Conservation (phyloP, 2,797 vertebrate species). For the Xenops minutus region DNA sequence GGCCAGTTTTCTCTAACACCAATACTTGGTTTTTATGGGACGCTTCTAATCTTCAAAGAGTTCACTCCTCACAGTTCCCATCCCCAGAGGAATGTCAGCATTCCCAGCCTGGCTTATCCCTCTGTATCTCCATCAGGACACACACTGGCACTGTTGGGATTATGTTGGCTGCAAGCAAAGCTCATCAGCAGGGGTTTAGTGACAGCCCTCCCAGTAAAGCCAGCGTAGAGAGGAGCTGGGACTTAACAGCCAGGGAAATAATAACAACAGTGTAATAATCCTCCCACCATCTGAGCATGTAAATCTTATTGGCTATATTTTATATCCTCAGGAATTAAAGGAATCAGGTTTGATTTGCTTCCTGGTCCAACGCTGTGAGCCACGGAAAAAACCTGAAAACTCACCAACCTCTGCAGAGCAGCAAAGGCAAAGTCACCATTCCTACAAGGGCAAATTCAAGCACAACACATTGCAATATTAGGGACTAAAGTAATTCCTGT, state of each 20-base stretch:
- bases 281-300: neutral
- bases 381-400: neutral
- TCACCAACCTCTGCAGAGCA: neutral
- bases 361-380: neutral
- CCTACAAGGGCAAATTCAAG: accelerated
- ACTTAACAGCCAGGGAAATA: neutral
- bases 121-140: neutral
- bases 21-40: conserved; percentile 26
- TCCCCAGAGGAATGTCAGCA: conserved; percentile 33
- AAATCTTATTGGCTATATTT: neutral
- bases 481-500: neutral
- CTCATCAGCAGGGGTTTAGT: neutral
- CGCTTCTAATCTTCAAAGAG: conserved; percentile 58
- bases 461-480: no score
- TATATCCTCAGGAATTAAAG: neutral
- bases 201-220: neutral
- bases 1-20: conserved; percentile 29
- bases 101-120: conserved; percentile 42
- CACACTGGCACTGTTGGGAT: neutral
- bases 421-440: neutral
- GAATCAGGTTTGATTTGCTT: neutral
- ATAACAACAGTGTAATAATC: neutral
- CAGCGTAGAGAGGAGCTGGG: neutral
- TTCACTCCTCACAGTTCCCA: neutral
- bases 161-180: conserved; percentile 20